These are phyloP conservation scores for Hyperoplus immaculatus DNA, from an alignment of 2,797 vertebrate genomes.

Conservation along the genomic window DNA sequence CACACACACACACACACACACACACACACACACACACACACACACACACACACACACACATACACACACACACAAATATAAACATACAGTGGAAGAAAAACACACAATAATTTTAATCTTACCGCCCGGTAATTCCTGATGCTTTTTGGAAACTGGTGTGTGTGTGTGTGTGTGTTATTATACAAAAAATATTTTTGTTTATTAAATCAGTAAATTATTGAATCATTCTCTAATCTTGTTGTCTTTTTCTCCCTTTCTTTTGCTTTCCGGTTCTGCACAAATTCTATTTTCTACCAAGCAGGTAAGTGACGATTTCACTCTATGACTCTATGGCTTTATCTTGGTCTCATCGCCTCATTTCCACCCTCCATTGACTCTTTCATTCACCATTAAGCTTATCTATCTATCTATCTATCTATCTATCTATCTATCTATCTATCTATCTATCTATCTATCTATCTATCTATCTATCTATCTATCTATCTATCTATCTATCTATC, in stretches of 20 bases:
- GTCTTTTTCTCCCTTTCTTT: constrained; percentile 3
- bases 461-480: constrained; percentile 22
- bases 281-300: constrained; percentile 38
- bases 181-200: not conserved
- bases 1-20: not conserved
- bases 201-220: not conserved
- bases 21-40: not conserved
- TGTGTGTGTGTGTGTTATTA: not conserved
- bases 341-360: constrained; percentile 23
- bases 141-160: constrained; percentile 3
- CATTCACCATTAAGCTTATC: constrained; percentile 21
- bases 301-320: constrained; percentile 64
- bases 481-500: constrained; percentile 6
- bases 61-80: not conserved
- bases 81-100: not conserved
- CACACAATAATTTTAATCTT: constrained; percentile 38
- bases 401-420: not conserved
- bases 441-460: constrained; percentile 34
- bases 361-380: constrained; percentile 20
- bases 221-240: constrained; percentile 15
- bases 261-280: constrained; percentile 26
- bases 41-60: not conserved
- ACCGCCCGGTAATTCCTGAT: constrained; percentile 5
- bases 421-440: not conserved
- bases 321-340: constrained; percentile 27